phyloP scores from a whole-genome alignment of 2,888 invertebrate species.

The Isoperla grammatica region DNA sequence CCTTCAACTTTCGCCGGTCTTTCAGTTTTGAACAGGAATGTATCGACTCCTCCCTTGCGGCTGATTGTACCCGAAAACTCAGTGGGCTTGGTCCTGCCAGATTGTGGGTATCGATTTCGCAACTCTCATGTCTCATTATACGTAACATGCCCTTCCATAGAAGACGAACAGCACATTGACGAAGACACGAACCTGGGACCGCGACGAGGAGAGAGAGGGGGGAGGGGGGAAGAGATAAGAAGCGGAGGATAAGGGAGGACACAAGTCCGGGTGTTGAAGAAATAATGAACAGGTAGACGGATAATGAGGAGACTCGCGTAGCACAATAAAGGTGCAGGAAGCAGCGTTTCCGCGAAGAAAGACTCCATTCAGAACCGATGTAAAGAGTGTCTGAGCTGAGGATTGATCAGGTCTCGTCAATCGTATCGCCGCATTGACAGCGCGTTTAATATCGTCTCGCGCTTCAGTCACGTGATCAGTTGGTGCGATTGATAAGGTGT shows the following conservation, averaged over 20 bases:
- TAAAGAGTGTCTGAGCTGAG: too few relatives aligned
- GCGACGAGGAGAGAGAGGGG: not conserved
- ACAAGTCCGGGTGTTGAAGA: too few relatives aligned
- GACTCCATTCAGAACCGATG: too few relatives aligned
- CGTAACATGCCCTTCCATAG: constrained; percentile 24
- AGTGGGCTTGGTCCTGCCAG: constrained; percentile 19
- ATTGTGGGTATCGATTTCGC: constrained; percentile 26
- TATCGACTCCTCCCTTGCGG: constrained; percentile 13
- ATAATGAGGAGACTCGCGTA: not conserved
- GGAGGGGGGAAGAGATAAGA: not conserved
- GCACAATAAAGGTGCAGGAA: too few relatives aligned
- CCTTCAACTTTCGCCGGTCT: too few relatives aligned
- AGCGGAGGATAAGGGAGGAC: not conserved
- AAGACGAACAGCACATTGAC: constrained; percentile 14
- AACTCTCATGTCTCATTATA: constrained; percentile 27
- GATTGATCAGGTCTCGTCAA: too few relatives aligned
- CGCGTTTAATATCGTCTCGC: too few relatives aligned
- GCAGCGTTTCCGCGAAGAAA: too few relatives aligned
- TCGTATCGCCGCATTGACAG: too few relatives aligned
- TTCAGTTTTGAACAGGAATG: constrained; percentile 2
- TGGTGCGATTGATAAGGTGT: too few relatives aligned
- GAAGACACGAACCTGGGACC: constrained; percentile 20
- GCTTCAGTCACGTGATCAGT: too few relatives aligned
- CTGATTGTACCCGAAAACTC: constrained; percentile 17
- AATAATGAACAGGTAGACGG: not conserved